A percentile compares a stretch with the other conserved stretches of the same genome.
These are phyloP conservation scores for Cacatua alba DNA, from an alignment of 2,113 vertebrate species.

Conservation along the genomic window DNA sequence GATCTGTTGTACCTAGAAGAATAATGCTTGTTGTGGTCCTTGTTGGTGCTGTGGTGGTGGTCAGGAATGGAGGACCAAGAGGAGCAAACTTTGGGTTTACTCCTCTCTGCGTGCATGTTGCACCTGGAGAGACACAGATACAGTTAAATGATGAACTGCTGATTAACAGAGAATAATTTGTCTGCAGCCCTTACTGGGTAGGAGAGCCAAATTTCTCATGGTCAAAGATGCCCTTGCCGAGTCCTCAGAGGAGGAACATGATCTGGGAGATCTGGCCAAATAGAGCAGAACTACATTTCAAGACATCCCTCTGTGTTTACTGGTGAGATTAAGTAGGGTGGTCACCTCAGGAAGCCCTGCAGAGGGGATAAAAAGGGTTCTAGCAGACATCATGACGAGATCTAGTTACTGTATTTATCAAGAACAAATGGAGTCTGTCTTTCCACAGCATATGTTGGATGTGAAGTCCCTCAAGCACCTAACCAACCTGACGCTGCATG, in stretches of 20 bases:
- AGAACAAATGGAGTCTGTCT: not conserved
- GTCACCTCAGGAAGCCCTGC: not conserved
- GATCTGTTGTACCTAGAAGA: not conserved
- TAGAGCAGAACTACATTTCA: not conserved
- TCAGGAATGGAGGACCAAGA: fast-evolving
- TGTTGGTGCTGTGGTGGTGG: fast-evolving
- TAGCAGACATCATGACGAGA: not conserved
- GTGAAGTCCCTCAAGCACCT: slow-evolving; percentile 96
- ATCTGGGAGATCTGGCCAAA: not conserved
- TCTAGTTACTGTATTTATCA: not conserved
- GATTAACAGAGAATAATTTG: not conserved
- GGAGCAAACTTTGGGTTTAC: not conserved
- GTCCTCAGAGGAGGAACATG: not conserved
- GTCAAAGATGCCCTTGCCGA: not conserved
- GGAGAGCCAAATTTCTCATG: not conserved
- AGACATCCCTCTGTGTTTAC: not conserved
- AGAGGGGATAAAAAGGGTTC: not conserved
- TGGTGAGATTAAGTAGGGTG: not conserved
- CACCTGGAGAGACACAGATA: not conserved
- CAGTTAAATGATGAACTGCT: not conserved
- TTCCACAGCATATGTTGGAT: slow-evolving; percentile 88
- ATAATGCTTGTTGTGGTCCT: not conserved
- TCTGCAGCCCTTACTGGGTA: not conserved
- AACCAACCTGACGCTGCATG: slow-evolving; percentile 90
- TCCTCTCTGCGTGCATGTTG: not conserved